phyloP scores from a whole-genome alignment of 2,888 invertebrate species.

The Erebia aethiops region DNA sequence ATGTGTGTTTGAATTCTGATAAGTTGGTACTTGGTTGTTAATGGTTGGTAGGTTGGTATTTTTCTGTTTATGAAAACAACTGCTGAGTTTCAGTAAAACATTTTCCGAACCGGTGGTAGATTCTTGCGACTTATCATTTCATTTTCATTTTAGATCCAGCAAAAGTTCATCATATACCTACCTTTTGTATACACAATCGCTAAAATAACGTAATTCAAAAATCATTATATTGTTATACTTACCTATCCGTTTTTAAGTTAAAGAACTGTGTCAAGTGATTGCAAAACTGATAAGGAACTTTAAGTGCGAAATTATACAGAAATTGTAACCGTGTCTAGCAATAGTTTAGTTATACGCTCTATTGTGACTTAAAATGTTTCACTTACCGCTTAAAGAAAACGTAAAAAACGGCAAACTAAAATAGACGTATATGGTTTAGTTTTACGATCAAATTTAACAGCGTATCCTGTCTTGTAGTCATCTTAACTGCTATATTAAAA shows the following conservation, averaged over 20 bases:
- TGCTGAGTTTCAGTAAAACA: no score
- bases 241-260: background rate
- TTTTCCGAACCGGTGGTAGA: no score
- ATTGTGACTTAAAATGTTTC: background rate
- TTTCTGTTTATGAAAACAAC: no score
- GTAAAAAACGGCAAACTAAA: slow-evolving; percentile 13
- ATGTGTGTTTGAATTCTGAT: no score
- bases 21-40: no score
- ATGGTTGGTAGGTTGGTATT: no score
- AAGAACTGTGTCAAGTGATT: slow-evolving; percentile 7
- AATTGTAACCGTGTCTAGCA: background rate
- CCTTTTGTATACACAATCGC: background rate
- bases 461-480: slow-evolving; percentile 14
- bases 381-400: background rate
- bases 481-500: slow-evolving; percentile 7
- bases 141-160: no score
- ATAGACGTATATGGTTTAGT: slow-evolving; percentile 8
- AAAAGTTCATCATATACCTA: no score
- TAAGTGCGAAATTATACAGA: slow-evolving; percentile 2
- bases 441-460: slow-evolving; percentile 11
- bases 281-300: background rate
- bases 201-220: no score
- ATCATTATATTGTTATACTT: background rate
- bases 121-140: no score
- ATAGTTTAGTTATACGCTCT: background rate